These are phyloP conservation scores for Stegophylla sp. DNA, from an alignment of 2,888 invertebrate genomes.

Conservation along the genomic window DNA sequence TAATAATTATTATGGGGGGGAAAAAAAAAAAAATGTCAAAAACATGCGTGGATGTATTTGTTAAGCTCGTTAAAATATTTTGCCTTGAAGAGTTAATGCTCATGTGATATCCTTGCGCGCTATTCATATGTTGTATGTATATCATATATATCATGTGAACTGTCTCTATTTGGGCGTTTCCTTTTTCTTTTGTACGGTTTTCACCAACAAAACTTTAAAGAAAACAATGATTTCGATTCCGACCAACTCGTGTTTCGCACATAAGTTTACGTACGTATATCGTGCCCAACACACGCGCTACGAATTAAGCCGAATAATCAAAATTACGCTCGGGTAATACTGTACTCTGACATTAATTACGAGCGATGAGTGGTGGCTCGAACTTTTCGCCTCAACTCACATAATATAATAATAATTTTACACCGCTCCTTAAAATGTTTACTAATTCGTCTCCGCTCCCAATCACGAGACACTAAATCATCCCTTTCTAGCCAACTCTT, in stretches of 20 bases:
- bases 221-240: constrained; percentile 26
- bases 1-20: no score
- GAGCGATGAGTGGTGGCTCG: no score
- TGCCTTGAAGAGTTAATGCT: neutral
- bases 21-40: neutral
- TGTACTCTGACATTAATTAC: neutral
- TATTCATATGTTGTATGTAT: neutral
- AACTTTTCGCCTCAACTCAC: no score
- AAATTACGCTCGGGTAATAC: neutral
- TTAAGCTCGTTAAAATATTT: neutral
- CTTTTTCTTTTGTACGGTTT: constrained; percentile 6
- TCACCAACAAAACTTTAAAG: constrained; percentile 6
- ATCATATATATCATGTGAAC: neutral
- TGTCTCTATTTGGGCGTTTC: constrained; percentile 9
- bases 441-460: no score
- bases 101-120: neutral
- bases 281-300: no score
- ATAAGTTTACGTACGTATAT: neutral
- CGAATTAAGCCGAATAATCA: neutral
- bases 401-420: no score
- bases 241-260: neutral
- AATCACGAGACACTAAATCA: no score
- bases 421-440: no score
- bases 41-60: neutral
- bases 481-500: no score